These are phyloP conservation scores for Tipula lateralis DNA, from an alignment of 2,888 invertebrate genomes.

Conservation along the genomic window DNA sequence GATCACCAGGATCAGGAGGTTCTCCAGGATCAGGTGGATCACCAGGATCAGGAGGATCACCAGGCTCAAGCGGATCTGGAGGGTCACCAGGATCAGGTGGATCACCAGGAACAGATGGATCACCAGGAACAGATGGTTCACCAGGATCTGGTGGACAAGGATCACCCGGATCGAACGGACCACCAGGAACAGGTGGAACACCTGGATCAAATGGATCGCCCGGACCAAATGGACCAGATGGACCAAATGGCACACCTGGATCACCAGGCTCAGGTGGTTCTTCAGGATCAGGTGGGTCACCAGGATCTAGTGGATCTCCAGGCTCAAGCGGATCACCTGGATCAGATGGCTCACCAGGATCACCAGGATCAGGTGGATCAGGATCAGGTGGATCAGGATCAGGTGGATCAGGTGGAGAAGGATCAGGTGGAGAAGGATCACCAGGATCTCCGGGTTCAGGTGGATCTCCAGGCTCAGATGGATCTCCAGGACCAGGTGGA, in stretches of 20 bases:
- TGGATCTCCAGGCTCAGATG: neutral
- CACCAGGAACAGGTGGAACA: neutral
- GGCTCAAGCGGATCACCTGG: neutral
- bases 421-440: neutral
- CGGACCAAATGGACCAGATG: neutral
- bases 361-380: slow-evolving; percentile 25
- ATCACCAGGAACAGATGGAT: slow-evolving; percentile 36
- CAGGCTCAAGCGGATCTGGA: neutral
- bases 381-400: neutral
- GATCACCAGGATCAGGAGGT: neutral
- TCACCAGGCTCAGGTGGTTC: neutral
- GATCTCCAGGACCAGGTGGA: neutral
- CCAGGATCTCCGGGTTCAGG: slow-evolving; percentile 27
- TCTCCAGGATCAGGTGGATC: neutral
- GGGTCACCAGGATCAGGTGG: slow-evolving; percentile 31
- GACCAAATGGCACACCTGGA: neutral
- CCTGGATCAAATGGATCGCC: neutral
- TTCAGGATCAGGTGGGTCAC: neutral
- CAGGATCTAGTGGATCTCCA: neutral
- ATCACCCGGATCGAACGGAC: neutral
- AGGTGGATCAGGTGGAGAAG: neutral
- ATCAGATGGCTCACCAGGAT: neutral
- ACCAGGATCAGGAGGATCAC: neutral
- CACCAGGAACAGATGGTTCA: slow-evolving; percentile 33
- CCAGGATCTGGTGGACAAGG: slow-evolving; percentile 35